phyloP scores from a whole-genome alignment of 2,888 invertebrate species.

The Ephialtes manifestator region DNA sequence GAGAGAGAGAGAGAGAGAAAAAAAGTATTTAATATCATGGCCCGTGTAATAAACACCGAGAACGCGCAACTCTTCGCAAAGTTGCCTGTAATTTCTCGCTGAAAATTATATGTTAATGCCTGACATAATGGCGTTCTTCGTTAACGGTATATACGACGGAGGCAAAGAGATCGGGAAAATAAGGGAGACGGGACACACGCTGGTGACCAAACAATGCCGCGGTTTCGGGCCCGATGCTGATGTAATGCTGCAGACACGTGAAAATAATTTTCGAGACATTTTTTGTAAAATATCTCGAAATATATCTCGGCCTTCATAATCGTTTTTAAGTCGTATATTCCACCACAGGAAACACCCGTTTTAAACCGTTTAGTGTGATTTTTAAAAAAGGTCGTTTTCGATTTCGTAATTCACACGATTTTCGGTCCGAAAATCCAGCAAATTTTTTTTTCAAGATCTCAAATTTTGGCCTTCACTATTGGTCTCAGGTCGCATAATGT shows the following conservation, averaged over 20 bases:
- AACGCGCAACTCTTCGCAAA: conserved; percentile 67
- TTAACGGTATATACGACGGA: conserved; percentile 77
- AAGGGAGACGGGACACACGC: background rate
- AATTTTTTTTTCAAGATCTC: no score
- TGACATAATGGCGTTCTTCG: conserved; percentile 81
- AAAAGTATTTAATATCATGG: conserved; percentile 28
- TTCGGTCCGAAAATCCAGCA: no score
- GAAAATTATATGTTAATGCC: conserved; percentile 82
- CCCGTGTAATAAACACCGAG: conserved; percentile 67
- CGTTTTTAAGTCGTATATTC: no score
- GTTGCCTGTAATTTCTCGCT: conserved; percentile 83
- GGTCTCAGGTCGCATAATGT: no score
- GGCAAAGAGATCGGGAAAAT: conserved; percentile 29
- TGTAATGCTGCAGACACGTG: background rate
- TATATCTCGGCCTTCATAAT: background rate
- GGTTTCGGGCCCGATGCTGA: background rate
- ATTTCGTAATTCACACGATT: no score
- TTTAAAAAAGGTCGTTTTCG: no score
- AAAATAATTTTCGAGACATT: background rate
- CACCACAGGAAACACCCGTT: no score
- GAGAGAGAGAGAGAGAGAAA: conserved; percentile 14
- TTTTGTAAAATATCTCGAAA: background rate
- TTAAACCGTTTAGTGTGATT: no score
- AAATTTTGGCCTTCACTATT: no score
- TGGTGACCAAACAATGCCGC: background rate